phyloP scores from a whole-genome alignment of 2,888 invertebrate genomes.

The Omphaloscelis lunosa region DNA sequence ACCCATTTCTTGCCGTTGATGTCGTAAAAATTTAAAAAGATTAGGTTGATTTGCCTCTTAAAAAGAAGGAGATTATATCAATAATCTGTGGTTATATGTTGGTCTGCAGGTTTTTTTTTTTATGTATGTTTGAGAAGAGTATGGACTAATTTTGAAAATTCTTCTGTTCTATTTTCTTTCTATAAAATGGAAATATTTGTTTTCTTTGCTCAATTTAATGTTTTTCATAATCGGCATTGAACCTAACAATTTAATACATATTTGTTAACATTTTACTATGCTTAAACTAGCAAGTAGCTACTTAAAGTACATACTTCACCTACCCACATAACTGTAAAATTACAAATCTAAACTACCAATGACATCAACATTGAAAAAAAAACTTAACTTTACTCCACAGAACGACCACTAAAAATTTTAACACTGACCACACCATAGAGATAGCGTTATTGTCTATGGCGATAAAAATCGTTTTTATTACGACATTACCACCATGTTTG shows the following conservation, averaged over 20 bases:
- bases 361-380: too few relatives aligned
- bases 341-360: neutral
- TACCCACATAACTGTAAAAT: neutral
- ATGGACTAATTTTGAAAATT: too few relatives aligned
- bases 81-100: too few relatives aligned
- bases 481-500: slow-evolving; percentile 51
- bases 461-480: slow-evolving; percentile 58
- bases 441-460: slow-evolving; percentile 41
- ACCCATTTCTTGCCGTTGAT: neutral
- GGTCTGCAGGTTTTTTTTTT: too few relatives aligned
- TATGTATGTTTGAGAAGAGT: too few relatives aligned
- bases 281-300: neutral
- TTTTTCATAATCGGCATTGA: neutral
- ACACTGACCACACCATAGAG: slow-evolving; percentile 47
- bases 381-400: slow-evolving; percentile 6
- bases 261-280: neutral
- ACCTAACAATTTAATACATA: neutral
- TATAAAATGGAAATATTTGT: too few relatives aligned
- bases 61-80: too few relatives aligned
- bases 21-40: neutral
- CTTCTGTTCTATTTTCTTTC: too few relatives aligned
- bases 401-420: slow-evolving; percentile 26
- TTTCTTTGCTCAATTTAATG: too few relatives aligned
- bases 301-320: neutral
- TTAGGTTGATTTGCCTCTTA: neutral